A percentile compares a stretch with the other conserved stretches of the same genome.
Evolutionary conservation across 2,113 vertebrate genomes (phyloP).

Genomic region (Geococcyx californianus): DNA sequence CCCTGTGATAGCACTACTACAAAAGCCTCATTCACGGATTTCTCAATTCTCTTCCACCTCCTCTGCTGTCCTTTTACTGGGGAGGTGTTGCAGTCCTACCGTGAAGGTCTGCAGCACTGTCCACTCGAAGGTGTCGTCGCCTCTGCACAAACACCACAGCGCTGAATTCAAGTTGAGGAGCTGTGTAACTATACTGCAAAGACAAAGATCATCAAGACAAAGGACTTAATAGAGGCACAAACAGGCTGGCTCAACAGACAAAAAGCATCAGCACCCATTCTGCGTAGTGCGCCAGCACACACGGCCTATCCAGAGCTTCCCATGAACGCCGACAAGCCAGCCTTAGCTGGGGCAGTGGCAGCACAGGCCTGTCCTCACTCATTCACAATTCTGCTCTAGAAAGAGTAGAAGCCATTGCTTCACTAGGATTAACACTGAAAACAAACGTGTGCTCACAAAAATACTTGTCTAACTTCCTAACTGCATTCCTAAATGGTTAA

Average conservation of each 20-base stretch:
- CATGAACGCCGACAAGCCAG: neutral
- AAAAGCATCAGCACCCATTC: neutral
- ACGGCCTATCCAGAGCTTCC: neutral
- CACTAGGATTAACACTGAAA: neutral
- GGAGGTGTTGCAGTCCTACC: constrained; percentile 71
- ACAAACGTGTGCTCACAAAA: neutral
- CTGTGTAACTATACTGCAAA: constrained; percentile 87
- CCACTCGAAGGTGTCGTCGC: constrained; percentile 87
- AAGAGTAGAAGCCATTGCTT: neutral
- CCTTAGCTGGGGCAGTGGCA: neutral
- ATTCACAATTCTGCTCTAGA: neutral
- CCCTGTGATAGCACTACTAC: neutral
- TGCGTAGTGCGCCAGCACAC: fast-evolving
- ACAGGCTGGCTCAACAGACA: neutral
- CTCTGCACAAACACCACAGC: constrained; percentile 91
- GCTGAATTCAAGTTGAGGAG: constrained; percentile 81
- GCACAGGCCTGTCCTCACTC: neutral
- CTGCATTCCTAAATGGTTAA: neutral
- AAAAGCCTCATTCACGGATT: neutral
- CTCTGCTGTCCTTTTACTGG: neutral
- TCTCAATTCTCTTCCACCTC: neutral
- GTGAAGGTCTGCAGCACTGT: constrained; percentile 86
- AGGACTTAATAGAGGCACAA: neutral
- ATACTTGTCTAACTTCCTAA: neutral
- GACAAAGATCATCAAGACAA: constrained; percentile 27